Conservation (phyloP, 2,888 invertebrate species). For the Sinopyrophorus schimmeli region DNA sequence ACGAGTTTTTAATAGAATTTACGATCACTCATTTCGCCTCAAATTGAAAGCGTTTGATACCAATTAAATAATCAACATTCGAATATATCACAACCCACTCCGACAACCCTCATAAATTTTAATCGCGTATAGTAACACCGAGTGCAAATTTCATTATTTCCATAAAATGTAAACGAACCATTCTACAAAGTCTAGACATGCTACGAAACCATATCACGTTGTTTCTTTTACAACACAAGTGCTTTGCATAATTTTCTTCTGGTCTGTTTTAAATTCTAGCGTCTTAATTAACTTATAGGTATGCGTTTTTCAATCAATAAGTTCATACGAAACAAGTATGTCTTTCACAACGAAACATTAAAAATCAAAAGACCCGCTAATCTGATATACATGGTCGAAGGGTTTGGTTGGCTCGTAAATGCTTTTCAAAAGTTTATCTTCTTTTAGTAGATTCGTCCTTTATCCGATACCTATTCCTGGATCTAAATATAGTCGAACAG, state of each 20-base stretch:
- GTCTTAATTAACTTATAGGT: too few species aligned
- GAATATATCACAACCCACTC: conserved; percentile 24
- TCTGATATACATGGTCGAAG: too few species aligned
- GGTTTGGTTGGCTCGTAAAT: neutral
- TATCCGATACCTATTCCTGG: conserved; percentile 10
- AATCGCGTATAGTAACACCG: conserved; percentile 7
- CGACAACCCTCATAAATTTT: conserved; percentile 10
- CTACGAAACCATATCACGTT: conserved; percentile 1
- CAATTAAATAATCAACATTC: conserved; percentile 24
- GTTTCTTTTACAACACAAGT: conserved; percentile 8
- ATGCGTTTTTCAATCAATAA: too few species aligned
- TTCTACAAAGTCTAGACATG: conserved; percentile 17
- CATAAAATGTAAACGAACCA: conserved; percentile 16
- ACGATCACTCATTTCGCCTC: conserved; percentile 15
- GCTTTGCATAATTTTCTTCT: conserved; percentile 11
- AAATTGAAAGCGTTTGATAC: conserved; percentile 23
- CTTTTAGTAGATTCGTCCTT: conserved; percentile 1
- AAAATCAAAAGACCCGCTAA: conserved; percentile 1
- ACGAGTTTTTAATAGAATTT: conserved; percentile 7
- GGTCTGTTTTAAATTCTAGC: too few species aligned
- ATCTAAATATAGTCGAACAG: conserved; percentile 5
- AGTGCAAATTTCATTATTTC: conserved; percentile 21
- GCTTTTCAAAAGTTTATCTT: neutral
- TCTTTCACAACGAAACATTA: too few species aligned
- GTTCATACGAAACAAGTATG: too few species aligned